phyloP scores from a whole-genome alignment of 1,140 invertebrate species.

The Meloidogyne floridensis region DNA sequence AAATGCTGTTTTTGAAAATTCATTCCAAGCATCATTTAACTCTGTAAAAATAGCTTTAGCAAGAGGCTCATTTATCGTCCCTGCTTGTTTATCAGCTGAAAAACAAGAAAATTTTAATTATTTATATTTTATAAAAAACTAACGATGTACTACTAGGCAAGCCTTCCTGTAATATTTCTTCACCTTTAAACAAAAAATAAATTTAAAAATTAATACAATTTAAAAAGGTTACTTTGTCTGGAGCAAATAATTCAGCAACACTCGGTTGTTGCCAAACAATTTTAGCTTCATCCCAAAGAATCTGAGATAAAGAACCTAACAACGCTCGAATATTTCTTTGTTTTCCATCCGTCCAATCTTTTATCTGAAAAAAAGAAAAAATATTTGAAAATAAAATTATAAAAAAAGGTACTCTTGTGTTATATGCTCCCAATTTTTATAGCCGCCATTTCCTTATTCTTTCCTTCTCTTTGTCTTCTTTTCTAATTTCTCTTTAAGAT shows the following conservation, averaged over 20 bases:
- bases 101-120: conserved; percentile 78
- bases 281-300: conserved; percentile 85
- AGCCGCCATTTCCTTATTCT: too few species aligned
- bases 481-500: too few species aligned
- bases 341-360: conserved; percentile 89
- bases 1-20: conserved; percentile 76
- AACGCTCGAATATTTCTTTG: conserved; percentile 92
- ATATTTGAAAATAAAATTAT: too few species aligned
- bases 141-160: conserved; percentile 74
- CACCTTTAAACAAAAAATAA: conserved; percentile 43
- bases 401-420: too few species aligned
- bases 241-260: conserved; percentile 87
- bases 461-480: too few species aligned
- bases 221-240: conserved; percentile 74
- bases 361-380: conserved; percentile 67
- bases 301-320: conserved; percentile 86
- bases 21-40: conserved; percentile 95
- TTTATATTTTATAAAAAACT: neutral
- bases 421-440: too few species aligned
- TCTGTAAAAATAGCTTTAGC: conserved; percentile 96
- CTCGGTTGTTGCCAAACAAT: conserved; percentile 83
- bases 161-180: conserved; percentile 94
- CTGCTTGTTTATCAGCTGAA: conserved; percentile 77
- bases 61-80: conserved; percentile 71
- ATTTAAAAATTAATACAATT: conserved; percentile 66